Conservation (phyloP, 2,113 vertebrate genomes). For the Brachirus orientalis region DNA sequence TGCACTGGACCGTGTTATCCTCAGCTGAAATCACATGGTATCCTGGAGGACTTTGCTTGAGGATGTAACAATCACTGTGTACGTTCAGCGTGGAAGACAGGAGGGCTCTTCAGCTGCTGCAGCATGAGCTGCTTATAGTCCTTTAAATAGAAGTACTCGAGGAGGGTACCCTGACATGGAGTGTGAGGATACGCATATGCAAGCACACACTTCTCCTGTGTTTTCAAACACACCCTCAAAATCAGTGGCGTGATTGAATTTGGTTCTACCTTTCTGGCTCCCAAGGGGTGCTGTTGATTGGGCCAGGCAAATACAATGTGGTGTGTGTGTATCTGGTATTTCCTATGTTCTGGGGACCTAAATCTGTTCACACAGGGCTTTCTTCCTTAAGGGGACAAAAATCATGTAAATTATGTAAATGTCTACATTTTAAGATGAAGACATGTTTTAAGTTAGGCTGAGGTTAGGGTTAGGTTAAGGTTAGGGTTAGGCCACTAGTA, state of each 20-base stretch:
- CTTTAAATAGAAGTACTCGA: conserved; percentile 57
- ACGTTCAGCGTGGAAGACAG: conserved; percentile 10
- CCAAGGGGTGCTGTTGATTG: conserved; percentile 51
- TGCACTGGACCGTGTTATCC: conserved; percentile 43
- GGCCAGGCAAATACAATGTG: conserved; percentile 29
- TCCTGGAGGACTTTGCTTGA: conserved; percentile 39
- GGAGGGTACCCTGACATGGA: conserved; percentile 24
- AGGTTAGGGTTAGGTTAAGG: too few relatives aligned
- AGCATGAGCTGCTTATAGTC: conserved; percentile 9
- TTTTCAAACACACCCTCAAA: conserved; percentile 40
- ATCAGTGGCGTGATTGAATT: conserved; percentile 65
- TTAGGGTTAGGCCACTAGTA: too few relatives aligned
- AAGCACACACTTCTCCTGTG: conserved; percentile 2
- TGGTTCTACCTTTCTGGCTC: conserved; percentile 34
- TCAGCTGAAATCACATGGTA: conserved; percentile 41
- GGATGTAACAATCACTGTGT: conserved; percentile 22
- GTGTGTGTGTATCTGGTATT: too few relatives aligned
- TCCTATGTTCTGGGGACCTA: too few relatives aligned
- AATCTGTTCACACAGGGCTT: too few relatives aligned
- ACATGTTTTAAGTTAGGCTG: too few relatives aligned
- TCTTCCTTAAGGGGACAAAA: too few relatives aligned
- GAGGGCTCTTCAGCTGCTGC: conserved; percentile 42
- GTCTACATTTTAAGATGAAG: too few relatives aligned
- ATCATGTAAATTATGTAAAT: too few relatives aligned
- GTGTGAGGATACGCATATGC: conserved; percentile 18